Base-by-base conservation (phyloP, 2,113 vertebrate species). In the Oreotrochilus melanogaster region DNA sequence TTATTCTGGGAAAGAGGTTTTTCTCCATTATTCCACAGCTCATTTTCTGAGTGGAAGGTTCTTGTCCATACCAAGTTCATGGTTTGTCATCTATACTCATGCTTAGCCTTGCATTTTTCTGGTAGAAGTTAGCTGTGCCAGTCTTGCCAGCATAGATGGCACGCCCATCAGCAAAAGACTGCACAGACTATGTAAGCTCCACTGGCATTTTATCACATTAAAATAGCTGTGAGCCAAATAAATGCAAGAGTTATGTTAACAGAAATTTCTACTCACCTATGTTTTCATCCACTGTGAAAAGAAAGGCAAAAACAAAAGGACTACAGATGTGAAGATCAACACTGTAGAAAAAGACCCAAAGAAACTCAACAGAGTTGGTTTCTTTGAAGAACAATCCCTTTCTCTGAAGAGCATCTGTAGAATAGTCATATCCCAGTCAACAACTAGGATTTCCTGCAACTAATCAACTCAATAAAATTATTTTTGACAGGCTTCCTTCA, bases 361-460 rank as follows among this genome's bases (percentile, higher is more conserved):
- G 60, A 91, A 92, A 75, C 23, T 5, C 19, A 91, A 24, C 51
- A 80, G 19, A 14, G 37, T 31, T 69, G 12, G 18, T 60, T 93
- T 78, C 73, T 64, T 85, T 65, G 78, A 92, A 66, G 69, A 89
- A 75, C 33, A 91, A 89, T 27, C 14, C 14, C 14, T 75, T 81
- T 61, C 78, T 87, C 66, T 85, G 74, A 86, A 95, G 56, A 80
- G 35, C 61, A 94, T 76, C 71, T 66, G 57, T 81, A 78, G 18
- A 48, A 80, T 18, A 85, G 51, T 19, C 45, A 39, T 10, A 39
- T 33, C 33, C 62, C 74, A 76, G 33, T 88, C 79, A 91, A 57
- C 74, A 96, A 73, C 23, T 76, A 51, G 56, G 76, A 94, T 95
- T 96, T 95, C 87, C 91, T 93, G 90, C 69, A 87, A 93, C 75